Evolutionary conservation across 1,140 invertebrate species (phyloP), one percentile per base, ranked within the genome.

Genomic region (Euura lappo): DNA sequence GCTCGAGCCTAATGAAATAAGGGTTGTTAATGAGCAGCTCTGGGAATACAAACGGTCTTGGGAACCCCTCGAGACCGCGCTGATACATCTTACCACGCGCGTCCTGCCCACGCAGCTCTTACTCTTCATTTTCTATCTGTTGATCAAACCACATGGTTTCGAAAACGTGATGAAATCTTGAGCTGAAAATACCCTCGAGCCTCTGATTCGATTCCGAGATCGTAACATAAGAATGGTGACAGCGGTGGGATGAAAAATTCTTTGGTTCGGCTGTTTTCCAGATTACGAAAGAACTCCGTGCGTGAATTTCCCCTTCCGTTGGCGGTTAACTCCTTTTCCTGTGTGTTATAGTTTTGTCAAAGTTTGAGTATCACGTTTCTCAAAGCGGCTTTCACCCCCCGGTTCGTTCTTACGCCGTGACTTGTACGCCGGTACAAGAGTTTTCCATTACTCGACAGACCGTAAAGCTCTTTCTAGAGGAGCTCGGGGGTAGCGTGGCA

Each of bases 11-110:
- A 80, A 81, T 81, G 79, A 83, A 83, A 83, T 82, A 80, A 83
- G 79, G 79, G 77, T 80, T 80, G 77, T 82, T 83, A 82, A 83
- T 81, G 81, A 81, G 81, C 70, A 71, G 78, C 75, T 72, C 66
- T 45, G 45, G 71, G 68, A 73, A 47, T 46, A 75, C 51, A 65
- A 74, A 69, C 69, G 65, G 75, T 67, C 75, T 78, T 45, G 76
- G 72, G 72, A 80, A 76, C 74, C 76, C 77, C 79, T 77, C 64
- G 76, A 76, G 74, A 80, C 69, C 72, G 74, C 77, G 67, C 71
- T 75, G 73, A 77, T 79, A 79, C 77, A 79, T 79, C 79, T 73
- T 77, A 60, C 45, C 69, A 44, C 64, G n/a, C 43, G 68, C 45
- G 65, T 46, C 65, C 45, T 42, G 69, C 64, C 68, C 47, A 10